Percentiles rank a stretch among this genome's conserved stretches.
Evolutionary conservation across 2,797 vertebrate genomes (phyloP).

Genomic region (Falco biarmicus): DNA sequence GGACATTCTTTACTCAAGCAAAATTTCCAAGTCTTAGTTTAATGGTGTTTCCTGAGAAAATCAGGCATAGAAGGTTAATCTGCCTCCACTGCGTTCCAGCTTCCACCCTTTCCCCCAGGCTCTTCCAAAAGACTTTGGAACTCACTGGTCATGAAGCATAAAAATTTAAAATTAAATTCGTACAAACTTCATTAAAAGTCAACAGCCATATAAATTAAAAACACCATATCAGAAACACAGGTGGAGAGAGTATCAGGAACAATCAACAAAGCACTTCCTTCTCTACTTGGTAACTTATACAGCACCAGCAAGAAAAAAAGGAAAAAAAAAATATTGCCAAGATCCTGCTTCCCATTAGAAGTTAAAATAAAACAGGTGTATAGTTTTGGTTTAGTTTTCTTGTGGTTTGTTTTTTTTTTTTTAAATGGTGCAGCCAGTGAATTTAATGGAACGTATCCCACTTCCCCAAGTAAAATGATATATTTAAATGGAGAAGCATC

Average conservation of each 20-base stretch:
- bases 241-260: not conserved
- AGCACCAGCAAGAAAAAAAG: not conserved
- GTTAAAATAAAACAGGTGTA: not conserved
- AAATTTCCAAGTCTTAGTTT: not conserved
- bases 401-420: not conserved
- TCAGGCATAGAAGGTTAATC: not conserved
- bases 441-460: not conserved
- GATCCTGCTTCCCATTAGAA: not conserved
- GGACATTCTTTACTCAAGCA: not conserved
- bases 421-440: not conserved
- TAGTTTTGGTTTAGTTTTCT: not conserved
- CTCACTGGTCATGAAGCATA: not conserved
- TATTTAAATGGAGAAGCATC: not conserved
- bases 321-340: not conserved
- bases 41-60: not conserved
- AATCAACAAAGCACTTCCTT: not conserved
- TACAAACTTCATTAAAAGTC: not conserved
- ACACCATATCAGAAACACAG: not conserved
- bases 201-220: not conserved
- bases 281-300: not conserved
- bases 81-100: not conserved
- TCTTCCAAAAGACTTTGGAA: not conserved
- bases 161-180: not conserved
- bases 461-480: not conserved
- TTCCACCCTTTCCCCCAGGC: not conserved